A percentile compares a stretch with the other conserved stretches of the same genome.
These are phyloP conservation scores for Cygnus olor DNA, from an alignment of 2,797 vertebrate species.

Conservation along the genomic window DNA sequence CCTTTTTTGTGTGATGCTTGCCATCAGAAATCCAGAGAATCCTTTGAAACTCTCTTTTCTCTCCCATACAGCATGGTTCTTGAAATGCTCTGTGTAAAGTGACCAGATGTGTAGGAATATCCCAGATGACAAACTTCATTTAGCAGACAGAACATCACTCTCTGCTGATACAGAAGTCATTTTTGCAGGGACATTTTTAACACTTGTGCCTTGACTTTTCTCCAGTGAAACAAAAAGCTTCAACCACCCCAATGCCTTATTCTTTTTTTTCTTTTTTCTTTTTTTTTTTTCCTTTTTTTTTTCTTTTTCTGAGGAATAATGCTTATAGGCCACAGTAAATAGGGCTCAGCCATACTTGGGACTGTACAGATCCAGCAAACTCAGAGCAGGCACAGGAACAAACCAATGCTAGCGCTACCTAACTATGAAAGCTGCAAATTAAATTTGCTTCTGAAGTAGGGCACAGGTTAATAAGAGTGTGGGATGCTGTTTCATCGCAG, in stretches of 20 bases:
- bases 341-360: rapidly evolving
- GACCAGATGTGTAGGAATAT: neutral
- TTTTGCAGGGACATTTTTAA: neutral
- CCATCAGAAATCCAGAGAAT: neutral
- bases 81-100: neutral
- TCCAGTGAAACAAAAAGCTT: neutral
- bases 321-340: neutral
- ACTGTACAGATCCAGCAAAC: neutral
- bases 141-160: neutral
- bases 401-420: neutral
- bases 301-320: neutral
- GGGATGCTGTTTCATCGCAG: constrained; percentile 13
- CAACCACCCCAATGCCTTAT: neutral
- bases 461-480: constrained; percentile 6
- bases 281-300: neutral
- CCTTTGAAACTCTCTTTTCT: neutral
- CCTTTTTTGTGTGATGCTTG: neutral
- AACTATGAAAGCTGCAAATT: neutral
- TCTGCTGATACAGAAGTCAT: neutral
- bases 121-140: neutral
- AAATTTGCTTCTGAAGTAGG: constrained; percentile 19
- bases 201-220: neutral
- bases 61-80: neutral
- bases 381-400: neutral
- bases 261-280: neutral